These are phyloP conservation scores for Lordiphosa mommai DNA, from an alignment of 1,140 invertebrate species.

Conservation along the genomic window DNA sequence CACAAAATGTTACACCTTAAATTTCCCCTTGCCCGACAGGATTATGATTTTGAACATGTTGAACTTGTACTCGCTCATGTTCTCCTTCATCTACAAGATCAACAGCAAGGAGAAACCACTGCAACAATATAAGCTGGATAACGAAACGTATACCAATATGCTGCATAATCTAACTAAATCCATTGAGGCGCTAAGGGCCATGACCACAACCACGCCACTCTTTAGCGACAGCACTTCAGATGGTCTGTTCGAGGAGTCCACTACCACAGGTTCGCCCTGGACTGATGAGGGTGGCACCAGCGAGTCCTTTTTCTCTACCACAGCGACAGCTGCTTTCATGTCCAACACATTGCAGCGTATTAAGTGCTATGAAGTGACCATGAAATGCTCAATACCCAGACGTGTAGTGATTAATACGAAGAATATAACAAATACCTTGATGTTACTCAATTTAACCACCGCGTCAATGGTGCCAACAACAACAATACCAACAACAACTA, in stretches of 20 bases:
- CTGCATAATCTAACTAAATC: slow-evolving; percentile 46
- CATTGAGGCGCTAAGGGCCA: slow-evolving; percentile 43
- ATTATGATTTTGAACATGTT: slow-evolving; percentile 97
- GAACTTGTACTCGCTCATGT: slow-evolving; percentile 96
- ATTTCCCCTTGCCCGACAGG: slow-evolving; percentile 81
- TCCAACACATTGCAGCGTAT: slow-evolving; percentile 38
- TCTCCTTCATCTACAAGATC: slow-evolving; percentile 96
- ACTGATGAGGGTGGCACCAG: slow-evolving; percentile 24
- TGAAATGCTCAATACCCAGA: slow-evolving; percentile 70
- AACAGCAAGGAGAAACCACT: slow-evolving; percentile 85
- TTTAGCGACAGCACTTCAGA: slow-evolving; percentile 53
- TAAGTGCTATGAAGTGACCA: slow-evolving; percentile 63
- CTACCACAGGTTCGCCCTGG: slow-evolving; percentile 22
- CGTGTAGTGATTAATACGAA: slow-evolving; percentile 37
- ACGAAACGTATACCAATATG: slow-evolving; percentile 59
- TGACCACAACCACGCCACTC: slow-evolving; percentile 44
- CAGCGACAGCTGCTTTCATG: slow-evolving; percentile 29
- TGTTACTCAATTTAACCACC: slow-evolving; percentile 70
- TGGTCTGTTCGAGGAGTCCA: slow-evolving; percentile 34
- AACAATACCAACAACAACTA: slow-evolving; percentile 26
- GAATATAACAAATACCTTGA: slow-evolving; percentile 51
- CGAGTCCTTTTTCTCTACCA: slow-evolving; percentile 41
- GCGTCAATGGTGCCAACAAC: slow-evolving; percentile 34
- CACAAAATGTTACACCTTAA: neutral
- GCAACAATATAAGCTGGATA: slow-evolving; percentile 79